phyloP scores from a whole-genome alignment of 2,113 vertebrate species.

The Collichthys lucidus region DNA sequence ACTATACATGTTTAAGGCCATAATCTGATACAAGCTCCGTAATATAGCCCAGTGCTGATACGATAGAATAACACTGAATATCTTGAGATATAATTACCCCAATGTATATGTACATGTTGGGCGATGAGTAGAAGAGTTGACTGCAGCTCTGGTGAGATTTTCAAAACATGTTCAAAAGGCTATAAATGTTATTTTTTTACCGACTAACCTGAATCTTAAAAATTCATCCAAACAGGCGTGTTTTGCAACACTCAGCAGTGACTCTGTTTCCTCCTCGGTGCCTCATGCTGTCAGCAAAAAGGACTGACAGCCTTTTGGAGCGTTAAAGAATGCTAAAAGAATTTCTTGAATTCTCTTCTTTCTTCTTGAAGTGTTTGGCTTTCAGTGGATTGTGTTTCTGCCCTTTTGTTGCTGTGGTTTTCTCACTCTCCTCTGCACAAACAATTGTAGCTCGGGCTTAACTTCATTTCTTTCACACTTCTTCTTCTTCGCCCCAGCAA shows the following conservation, averaged over 20 bases:
- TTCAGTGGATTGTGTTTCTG: conserved; percentile 32
- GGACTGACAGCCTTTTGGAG: background rate
- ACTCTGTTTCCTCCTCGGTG: background rate
- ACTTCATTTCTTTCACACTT: conserved; percentile 24
- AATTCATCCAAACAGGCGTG: background rate
- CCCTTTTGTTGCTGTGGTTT: conserved; percentile 33
- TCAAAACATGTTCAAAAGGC: background rate
- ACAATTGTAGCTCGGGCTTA: background rate
- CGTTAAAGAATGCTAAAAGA: background rate
- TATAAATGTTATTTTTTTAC: background rate
- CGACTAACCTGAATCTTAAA: background rate
- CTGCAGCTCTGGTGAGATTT: background rate
- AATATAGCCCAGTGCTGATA: background rate
- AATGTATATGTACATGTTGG: background rate
- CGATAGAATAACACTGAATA: background rate
- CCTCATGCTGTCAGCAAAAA: background rate
- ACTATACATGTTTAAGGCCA: background rate
- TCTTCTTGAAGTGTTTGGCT: conserved; percentile 18
- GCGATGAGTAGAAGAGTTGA: background rate
- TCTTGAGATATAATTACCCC: background rate
- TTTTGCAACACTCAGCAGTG: background rate
- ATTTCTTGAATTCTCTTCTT: conserved; percentile 12
- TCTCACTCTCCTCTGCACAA: conserved; percentile 16
- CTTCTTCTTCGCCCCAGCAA: background rate
- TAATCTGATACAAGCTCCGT: no score